Percentiles rank a stretch among this genome's conserved stretches.
phyloP scores from a whole-genome alignment of 2,113 vertebrate genomes.

The Dascyllus trimaculatus region DNA sequence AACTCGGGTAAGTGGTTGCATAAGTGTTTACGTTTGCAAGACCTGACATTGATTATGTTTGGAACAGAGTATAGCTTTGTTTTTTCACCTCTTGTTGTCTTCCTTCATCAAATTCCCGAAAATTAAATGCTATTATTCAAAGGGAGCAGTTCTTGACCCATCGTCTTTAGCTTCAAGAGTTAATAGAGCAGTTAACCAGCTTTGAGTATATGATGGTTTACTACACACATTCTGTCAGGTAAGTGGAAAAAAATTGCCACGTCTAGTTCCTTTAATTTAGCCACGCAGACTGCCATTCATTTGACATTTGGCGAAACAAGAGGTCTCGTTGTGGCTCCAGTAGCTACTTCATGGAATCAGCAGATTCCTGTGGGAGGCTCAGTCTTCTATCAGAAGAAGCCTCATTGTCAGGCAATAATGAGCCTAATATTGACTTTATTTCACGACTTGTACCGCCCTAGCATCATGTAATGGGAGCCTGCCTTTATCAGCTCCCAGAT shows the following conservation, averaged over 20 bases:
- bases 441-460: constrained; percentile 47
- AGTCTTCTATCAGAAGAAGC: constrained; percentile 34
- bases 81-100: background rate
- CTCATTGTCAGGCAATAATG: constrained; percentile 57
- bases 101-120: constrained; percentile 4
- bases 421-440: constrained; percentile 67
- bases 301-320: constrained; percentile 21
- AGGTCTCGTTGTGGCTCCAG: constrained; percentile 31
- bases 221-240: no score
- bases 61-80: background rate
- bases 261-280: constrained; percentile 1
- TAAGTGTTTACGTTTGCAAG: constrained; percentile 19
- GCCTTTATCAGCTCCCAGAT: constrained; percentile 70
- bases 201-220: background rate
- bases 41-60: background rate
- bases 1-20: constrained; percentile 81
- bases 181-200: background rate
- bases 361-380: constrained; percentile 55
- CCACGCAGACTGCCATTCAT: background rate
- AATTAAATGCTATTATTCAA: background rate
- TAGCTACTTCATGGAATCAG: constrained; percentile 30
- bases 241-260: background rate
- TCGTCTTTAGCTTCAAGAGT: background rate
- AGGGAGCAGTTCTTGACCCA: background rate
- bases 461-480: constrained; percentile 62